A percentile compares a stretch with the other conserved stretches of the same genome.
Conservation (phyloP, 2,113 vertebrate genomes). For the Alaudala cheleensis region DNA sequence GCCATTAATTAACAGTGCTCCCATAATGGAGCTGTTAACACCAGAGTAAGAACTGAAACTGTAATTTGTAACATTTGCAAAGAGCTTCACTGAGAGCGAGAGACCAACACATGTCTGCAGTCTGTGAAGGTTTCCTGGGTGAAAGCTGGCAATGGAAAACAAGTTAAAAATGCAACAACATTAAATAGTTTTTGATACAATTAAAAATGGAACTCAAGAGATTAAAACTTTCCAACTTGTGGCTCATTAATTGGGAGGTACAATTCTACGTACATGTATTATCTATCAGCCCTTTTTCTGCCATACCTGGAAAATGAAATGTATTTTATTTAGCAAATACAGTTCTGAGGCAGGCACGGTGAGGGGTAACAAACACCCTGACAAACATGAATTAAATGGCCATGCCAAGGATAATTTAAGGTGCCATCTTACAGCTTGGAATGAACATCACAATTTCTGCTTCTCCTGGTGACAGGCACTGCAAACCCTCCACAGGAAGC, state of each 20-base stretch:
- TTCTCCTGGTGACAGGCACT: fast-evolving
- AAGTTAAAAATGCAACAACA: neutral
- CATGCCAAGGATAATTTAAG: too few relatives aligned
- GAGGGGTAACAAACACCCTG: neutral
- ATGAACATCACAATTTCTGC: fast-evolving
- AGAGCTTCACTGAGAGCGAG: neutral
- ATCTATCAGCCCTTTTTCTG: neutral
- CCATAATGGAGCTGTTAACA: neutral
- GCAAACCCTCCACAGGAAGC: neutral
- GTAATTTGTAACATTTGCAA: neutral
- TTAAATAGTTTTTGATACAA: neutral
- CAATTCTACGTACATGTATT: fast-evolving
- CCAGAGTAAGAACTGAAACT: neutral
- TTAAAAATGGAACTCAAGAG: neutral
- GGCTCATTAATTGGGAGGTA: neutral
- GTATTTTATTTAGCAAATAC: neutral
- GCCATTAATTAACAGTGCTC: constrained; percentile 7
- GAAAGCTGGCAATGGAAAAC: neutral
- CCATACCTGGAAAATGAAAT: neutral
- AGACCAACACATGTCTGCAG: neutral
- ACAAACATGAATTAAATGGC: fast-evolving
- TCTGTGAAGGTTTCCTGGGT: neutral
- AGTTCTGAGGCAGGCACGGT: neutral
- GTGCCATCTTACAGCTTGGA: too few relatives aligned
- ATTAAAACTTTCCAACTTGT: neutral